These are phyloP conservation scores for Neopipo cinnamomea DNA, from an alignment of 2,113 vertebrate genomes.

Conservation along the genomic window DNA sequence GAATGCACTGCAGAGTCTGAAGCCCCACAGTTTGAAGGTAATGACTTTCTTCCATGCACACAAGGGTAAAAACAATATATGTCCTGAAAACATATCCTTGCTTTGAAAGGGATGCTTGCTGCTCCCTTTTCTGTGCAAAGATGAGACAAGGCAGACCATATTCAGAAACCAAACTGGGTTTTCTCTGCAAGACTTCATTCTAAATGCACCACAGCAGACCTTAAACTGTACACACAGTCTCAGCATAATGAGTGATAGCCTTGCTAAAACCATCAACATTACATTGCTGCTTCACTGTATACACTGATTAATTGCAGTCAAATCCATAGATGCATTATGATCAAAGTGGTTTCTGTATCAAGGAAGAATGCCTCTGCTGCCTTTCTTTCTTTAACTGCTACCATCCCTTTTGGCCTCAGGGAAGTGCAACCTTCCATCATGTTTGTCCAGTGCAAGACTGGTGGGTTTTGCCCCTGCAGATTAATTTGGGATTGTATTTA, in stretches of 20 bases:
- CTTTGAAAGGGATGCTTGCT: neutral
- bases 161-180: neutral
- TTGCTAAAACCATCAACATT: neutral
- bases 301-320: constrained; percentile 3
- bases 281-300: neutral
- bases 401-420: neutral
- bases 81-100: neutral
- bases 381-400: neutral
- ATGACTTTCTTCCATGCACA: neutral
- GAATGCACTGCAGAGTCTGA: neutral
- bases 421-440: neutral
- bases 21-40: neutral
- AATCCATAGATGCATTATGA: neutral
- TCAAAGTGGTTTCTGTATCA: neutral
- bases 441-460: neutral
- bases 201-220: neutral
- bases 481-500: neutral
- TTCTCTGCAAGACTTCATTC: neutral
- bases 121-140: neutral
- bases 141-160: neutral
- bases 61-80: neutral
- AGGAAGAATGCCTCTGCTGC: neutral
- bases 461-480: neutral
- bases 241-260: neutral
- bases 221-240: neutral